These are phyloP conservation scores for Siderastrea radians DNA, from an alignment of 92 coral and sea anemone genomes.

Conservation along the genomic window DNA sequence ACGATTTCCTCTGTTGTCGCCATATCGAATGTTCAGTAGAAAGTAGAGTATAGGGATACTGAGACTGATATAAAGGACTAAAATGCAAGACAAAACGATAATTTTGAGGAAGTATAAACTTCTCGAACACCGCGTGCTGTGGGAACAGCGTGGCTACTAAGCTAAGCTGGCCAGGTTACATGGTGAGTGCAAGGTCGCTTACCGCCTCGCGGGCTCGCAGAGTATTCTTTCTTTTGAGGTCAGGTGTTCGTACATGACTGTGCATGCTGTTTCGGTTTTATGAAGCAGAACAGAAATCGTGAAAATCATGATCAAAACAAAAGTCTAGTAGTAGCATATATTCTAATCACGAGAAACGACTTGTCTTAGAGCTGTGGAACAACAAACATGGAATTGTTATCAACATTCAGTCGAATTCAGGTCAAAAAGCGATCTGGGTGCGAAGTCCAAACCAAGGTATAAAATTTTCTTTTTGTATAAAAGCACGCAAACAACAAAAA, in stretches of 20 bases:
- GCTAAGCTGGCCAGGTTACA: constrained; percentile 18
- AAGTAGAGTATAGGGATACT: background rate
- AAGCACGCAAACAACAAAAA: no score
- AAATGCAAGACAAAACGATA: no score
- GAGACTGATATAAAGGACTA: background rate
- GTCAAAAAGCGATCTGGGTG: background rate
- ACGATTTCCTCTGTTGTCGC: constrained; percentile 86
- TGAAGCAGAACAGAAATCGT: background rate
- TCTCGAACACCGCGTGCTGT: background rate
- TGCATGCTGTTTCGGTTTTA: no score
- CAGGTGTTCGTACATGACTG: no score
- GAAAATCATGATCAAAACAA: background rate
- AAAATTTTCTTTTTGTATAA: no score
- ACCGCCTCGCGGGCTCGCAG: no score
- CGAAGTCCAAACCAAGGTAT: background rate
- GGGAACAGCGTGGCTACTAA: constrained; percentile 12
- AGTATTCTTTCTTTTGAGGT: no score
- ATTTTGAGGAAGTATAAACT: background rate
- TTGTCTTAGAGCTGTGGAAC: no score
- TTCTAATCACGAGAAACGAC: no score
- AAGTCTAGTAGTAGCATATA: background rate
- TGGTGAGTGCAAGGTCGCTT: no score
- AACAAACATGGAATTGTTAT: no score
- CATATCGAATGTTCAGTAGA: constrained; percentile 45
- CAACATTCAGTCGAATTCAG: no score